phyloP scores from a whole-genome alignment of 2,888 invertebrate species.

The Volucella bombylans region DNA sequence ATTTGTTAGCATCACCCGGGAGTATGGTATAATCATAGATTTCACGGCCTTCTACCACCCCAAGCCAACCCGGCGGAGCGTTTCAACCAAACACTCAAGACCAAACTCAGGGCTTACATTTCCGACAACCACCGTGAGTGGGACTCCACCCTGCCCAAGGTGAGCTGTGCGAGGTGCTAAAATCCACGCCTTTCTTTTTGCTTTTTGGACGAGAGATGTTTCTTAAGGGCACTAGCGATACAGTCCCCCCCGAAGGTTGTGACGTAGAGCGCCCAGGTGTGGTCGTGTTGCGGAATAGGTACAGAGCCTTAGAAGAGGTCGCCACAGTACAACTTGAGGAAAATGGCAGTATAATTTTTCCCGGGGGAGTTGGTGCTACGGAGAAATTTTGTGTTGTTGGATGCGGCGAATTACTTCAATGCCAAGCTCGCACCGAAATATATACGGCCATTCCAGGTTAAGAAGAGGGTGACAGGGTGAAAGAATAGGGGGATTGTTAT shows the following conservation, averaged over 20 bases:
- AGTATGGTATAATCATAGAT: too few species aligned
- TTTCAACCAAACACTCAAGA: too few species aligned
- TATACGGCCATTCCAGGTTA: slow-evolving; percentile 8
- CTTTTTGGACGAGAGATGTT: slow-evolving; percentile 30
- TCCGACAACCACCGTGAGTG: slow-evolving; percentile 35
- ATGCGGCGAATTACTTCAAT: slow-evolving; percentile 17
- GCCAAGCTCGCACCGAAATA: slow-evolving; percentile 21
- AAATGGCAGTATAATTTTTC: not conserved
- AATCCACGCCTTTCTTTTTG: slow-evolving; percentile 9
- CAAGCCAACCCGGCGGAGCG: too few species aligned
- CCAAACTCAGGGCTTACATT: too few species aligned
- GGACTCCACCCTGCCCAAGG: slow-evolving; percentile 15
- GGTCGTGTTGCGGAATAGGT: not conserved
- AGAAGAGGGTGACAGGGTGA: not conserved
- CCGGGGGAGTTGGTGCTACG: not conserved
- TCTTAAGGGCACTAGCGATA: not conserved
- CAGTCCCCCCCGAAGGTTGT: not conserved
- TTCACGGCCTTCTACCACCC: too few species aligned
- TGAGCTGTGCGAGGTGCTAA: slow-evolving; percentile 27
- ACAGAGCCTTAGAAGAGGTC: slow-evolving; percentile 9
- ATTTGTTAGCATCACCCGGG: too few species aligned
- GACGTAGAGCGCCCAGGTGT: not conserved
- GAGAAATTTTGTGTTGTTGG: slow-evolving; percentile 8
- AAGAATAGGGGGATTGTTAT: too few species aligned
- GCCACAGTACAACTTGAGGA: not conserved